Base-by-base conservation (phyloP, 1,140 invertebrate species). In the Brachionus koreanus region DNA sequence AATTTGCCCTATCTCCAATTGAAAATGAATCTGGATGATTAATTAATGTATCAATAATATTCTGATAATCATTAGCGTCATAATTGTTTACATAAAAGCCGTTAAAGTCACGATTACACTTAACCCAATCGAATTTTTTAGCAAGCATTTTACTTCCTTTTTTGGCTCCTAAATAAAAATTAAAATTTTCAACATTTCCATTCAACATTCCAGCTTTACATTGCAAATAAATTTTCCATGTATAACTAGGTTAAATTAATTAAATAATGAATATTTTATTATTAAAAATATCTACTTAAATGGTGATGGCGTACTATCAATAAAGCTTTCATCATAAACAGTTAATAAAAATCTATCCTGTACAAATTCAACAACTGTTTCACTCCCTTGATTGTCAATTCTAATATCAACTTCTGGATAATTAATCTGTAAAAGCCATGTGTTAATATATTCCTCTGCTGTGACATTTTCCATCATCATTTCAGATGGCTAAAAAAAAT, bases 41-140 rank as follows among this genome's bases (percentile, higher is more conserved):
- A 23, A 33, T 35, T 12, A 82, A 43, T 12, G 46, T 43, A 16
- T 82, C 37, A 13, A 65, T 65, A 5, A 82, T 25, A 35, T 65
- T 65, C 65, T 82, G 12, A 35, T 46, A 82, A 13, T 69, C 46
- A 35, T n/a, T n/a, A 13, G 19, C 10, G 19, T 65, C 57, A 57
- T 82, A 82, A 16, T 67, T 65, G 12, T 52, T 82, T 6, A 82
- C 79, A 69, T 82, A 82, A 35, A 82, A 82, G 12, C 79, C 79
- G 19, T 69, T 65, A 52, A 82, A 82, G 37, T 82, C 57, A 7
- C 43, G 23, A 67, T 82, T 82, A 49, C 79, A 82, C 49, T 82
- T 82, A 19, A 82, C 33, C 79, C 79, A 82, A 43, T 82, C 37
- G 29, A 37, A 79, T 61, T 61, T 79, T 39, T 39, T 39, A 37